A percentile compares a stretch with the other conserved stretches of the same genome.
Conservation (phyloP, 2,888 invertebrate species). For the Folsomia manolachei region DNA sequence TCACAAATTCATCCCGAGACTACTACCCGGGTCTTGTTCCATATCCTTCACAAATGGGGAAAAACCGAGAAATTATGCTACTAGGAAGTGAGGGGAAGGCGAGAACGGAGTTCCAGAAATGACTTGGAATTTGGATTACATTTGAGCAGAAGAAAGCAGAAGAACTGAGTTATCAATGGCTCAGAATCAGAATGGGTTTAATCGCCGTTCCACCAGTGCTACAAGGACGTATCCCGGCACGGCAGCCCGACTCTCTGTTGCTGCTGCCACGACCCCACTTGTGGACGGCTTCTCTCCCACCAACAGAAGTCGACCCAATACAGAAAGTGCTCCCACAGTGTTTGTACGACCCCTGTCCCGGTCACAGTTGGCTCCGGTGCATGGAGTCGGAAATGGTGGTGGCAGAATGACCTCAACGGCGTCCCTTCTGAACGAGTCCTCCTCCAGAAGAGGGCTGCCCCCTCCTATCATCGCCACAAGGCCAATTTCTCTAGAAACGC, state of each 20-base stretch:
- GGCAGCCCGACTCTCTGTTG: constrained; percentile 52
- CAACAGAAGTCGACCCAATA: constrained; percentile 1
- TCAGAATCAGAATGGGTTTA: constrained; percentile 50
- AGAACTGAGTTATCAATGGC: constrained; percentile 41
- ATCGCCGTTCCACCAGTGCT: constrained; percentile 27
- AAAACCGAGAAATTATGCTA: background rate
- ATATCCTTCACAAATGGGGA: background rate
- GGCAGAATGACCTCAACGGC: constrained; percentile 15
- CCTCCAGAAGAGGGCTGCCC: constrained; percentile 34
- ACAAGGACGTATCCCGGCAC: constrained; percentile 50
- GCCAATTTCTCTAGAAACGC: constrained; percentile 63
- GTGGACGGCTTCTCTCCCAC: constrained; percentile 53
- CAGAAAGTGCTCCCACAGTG: constrained; percentile 44
- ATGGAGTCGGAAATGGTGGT: constrained; percentile 31
- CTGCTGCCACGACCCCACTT: constrained; percentile 54
- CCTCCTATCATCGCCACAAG: constrained; percentile 48
- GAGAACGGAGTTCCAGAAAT: background rate
- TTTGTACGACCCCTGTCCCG: constrained; percentile 49
- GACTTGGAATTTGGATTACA: background rate
- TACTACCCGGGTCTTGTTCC: background rate
- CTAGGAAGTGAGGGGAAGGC: background rate
- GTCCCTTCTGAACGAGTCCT: constrained; percentile 22
- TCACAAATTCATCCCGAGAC: no score
- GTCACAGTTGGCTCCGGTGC: constrained; percentile 45
- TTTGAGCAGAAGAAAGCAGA: background rate